Evolutionary conservation across 2,113 vertebrate species (phyloP), one percentile per base, ranked within the genome.

Genomic region (Maylandia zebra): DNA sequence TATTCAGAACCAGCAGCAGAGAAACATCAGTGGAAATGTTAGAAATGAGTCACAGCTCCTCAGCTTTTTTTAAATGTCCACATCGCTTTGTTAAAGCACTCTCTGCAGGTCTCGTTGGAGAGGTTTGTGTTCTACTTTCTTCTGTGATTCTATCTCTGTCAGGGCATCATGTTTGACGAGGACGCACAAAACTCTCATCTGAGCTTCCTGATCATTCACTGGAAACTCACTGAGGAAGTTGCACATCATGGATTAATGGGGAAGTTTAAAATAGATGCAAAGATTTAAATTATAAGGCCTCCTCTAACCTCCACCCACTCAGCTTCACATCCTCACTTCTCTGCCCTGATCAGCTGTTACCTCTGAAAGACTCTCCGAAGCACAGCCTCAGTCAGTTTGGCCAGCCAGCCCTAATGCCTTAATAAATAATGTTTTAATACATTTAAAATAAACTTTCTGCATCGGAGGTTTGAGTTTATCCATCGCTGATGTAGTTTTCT

Each of bases 11-110:
- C 41, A 7, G 24, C 41, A 48, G 71, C 71, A 48, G 69, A 19
- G 24, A 48, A 76, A 76, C 69, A 48, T 48, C 69, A 19, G 41
- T 45, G 69, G 69, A 74, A 74, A 48, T 74, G 69, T 74, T 74
- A 7, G 22, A 74, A 11, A 74, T 11, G 69, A 74, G 41, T 74
- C 41, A 74, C 69, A 74, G 22, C 69, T 76, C 1, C 69, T 19
- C 69, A 8, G 41, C 41, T 30, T 76, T 76, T 76, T 76, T 48
- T 0, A 19, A 48, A 30, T 0, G 41, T 48, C 69, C 41, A 10
- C 22, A 17, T 74, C 13, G 3, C 11, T 74, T 74, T 76, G 24
- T 19, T 7, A 48, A 17, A 30, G 41, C 24, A 76, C 8, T 27
- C 41, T 27, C 38, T 74, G 22, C 22, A 16, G 22, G 22, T 74